Conservation (phyloP, 1,140 invertebrate genomes). For the Drosophila mauritiana region DNA sequence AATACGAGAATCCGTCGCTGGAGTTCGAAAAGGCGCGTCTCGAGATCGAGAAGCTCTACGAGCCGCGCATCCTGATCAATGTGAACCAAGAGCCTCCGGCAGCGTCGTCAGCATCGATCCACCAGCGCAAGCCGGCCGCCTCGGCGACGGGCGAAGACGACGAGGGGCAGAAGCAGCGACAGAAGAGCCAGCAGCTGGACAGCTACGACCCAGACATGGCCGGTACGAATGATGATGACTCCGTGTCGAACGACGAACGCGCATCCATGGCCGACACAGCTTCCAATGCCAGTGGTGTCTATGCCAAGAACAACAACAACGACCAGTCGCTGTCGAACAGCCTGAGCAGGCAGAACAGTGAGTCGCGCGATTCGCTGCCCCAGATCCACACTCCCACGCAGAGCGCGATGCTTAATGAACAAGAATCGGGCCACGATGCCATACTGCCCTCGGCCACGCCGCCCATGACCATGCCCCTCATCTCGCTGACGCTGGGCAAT, state of each 20-base stretch:
- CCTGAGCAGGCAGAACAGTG: conserved; percentile 73
- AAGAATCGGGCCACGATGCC: conserved; percentile 10
- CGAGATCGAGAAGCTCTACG: conserved; percentile 93
- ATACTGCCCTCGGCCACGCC: conserved; percentile 59
- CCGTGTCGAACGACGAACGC: conserved; percentile 66
- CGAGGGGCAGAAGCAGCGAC: conserved; percentile 6
- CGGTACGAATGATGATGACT: conserved; percentile 56
- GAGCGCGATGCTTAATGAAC: conserved; percentile 42
- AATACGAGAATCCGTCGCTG: conserved; percentile 89
- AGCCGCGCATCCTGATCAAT: conserved; percentile 91
- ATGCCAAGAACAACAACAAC: conserved; percentile 55
- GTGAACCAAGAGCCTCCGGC: conserved; percentile 84
- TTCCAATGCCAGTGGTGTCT: conserved; percentile 68
- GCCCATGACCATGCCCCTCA: conserved; percentile 73
- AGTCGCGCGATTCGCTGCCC: conserved; percentile 71
- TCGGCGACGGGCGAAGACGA: conserved; percentile 5
- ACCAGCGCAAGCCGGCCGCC: conserved; percentile 13
- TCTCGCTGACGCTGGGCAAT: conserved; percentile 74
- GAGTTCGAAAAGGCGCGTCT: conserved; percentile 92
- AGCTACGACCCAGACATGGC: conserved; percentile 26
- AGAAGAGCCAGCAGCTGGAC: conserved; percentile 36
- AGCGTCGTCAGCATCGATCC: conserved; percentile 1
- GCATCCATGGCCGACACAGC: conserved; percentile 61
- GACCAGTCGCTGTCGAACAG: conserved; percentile 40
- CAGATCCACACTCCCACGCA: conserved; percentile 67